phyloP scores from a whole-genome alignment of 1,140 invertebrate genomes.

The Pseudomyrmex dendroicus region DNA sequence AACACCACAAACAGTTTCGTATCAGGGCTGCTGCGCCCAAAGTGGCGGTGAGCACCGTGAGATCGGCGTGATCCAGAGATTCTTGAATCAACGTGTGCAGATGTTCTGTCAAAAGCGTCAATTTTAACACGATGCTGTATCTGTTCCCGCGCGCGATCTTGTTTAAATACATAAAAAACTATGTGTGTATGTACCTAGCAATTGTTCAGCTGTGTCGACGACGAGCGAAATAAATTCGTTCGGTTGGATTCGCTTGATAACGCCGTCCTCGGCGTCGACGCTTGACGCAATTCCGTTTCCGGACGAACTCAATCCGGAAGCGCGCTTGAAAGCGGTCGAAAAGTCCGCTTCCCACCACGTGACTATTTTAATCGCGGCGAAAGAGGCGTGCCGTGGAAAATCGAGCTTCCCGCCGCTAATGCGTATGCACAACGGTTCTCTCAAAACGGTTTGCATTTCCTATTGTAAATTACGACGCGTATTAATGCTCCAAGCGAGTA shows the following conservation, averaged over 20 bases:
- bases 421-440: slow-evolving; percentile 90
- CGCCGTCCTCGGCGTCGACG: slow-evolving; percentile 81
- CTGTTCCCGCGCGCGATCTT: not conserved
- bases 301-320: slow-evolving; percentile 84
- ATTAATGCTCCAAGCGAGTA: too few species aligned
- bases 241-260: slow-evolving; percentile 90
- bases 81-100: slow-evolving; percentile 92
- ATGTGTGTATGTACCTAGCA: slow-evolving; percentile 82
- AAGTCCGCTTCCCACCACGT: slow-evolving; percentile 92
- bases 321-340: slow-evolving; percentile 85
- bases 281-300: slow-evolving; percentile 26
- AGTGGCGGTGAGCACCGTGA: slow-evolving; percentile 91
- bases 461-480: slow-evolving; percentile 69
- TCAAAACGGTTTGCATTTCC: slow-evolving; percentile 90
- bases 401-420: slow-evolving; percentile 91
- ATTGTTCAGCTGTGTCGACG: slow-evolving; percentile 89
- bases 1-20: slow-evolving; percentile 91
- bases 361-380: slow-evolving; percentile 92
- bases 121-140: not conserved
- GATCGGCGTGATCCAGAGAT: slow-evolving; percentile 92
- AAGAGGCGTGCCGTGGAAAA: slow-evolving; percentile 92
- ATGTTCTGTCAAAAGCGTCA: slow-evolving; percentile 86
- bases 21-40: slow-evolving; percentile 91
- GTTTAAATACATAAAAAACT: not conserved
- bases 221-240: slow-evolving; percentile 89